These are phyloP conservation scores for Varecia variegata DNA, from an alignment of 2,797 vertebrate genomes.

Conservation along the genomic window DNA sequence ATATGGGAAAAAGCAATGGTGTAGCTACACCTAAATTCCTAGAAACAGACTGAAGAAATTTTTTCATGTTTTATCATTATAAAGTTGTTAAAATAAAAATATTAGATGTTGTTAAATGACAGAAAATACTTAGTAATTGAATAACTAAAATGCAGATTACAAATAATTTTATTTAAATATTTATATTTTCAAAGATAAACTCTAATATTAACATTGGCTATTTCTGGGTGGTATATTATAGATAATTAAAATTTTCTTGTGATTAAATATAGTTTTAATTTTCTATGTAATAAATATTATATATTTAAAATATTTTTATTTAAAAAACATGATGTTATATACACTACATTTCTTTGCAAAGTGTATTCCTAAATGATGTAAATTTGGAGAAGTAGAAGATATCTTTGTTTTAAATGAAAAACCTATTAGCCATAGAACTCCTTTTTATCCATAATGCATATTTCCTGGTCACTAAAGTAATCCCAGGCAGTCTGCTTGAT, in stretches of 20 bases:
- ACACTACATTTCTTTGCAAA: neutral
- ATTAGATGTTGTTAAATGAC: neutral
- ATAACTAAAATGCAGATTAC: neutral
- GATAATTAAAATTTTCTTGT: neutral
- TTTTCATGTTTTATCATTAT: neutral
- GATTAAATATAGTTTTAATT: neutral
- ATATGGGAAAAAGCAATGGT: neutral
- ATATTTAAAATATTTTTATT: neutral
- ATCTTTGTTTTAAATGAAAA: neutral
- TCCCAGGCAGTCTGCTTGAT: neutral
- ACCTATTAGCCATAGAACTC: neutral
- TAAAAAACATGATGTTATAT: neutral
- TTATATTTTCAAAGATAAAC: neutral
- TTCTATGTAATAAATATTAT: neutral
- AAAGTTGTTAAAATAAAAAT: neutral
- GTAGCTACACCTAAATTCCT: neutral
- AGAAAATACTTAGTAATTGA: neutral
- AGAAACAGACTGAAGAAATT: neutral
- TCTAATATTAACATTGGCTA: neutral
- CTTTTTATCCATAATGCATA: neutral
- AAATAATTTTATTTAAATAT: neutral
- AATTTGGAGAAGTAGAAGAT: neutral
- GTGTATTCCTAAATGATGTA: neutral
- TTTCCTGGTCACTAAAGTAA: neutral
- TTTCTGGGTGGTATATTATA: neutral